phyloP scores from a whole-genome alignment of 2,888 invertebrate species.

The Cheilosia variabilis region DNA sequence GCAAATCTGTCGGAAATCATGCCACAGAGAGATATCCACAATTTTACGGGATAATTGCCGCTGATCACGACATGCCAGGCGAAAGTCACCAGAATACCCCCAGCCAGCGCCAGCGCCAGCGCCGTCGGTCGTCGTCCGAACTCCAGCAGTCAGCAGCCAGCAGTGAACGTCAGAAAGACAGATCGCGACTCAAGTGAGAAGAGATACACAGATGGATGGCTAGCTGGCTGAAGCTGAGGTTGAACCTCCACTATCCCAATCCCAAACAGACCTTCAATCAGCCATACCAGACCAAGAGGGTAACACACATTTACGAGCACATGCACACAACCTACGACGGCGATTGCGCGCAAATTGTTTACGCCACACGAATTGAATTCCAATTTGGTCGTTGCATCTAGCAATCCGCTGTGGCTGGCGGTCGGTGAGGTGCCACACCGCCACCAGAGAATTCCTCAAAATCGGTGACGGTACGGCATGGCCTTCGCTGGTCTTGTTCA shows the following conservation, averaged over 20 bases:
- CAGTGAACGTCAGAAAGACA: constrained; percentile 63
- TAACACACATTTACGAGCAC: constrained; percentile 24
- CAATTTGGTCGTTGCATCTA: constrained; percentile 71
- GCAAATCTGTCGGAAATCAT: constrained; percentile 74
- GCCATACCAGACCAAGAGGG: constrained; percentile 52
- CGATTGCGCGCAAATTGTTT: constrained; percentile 72
- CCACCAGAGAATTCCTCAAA: constrained; percentile 54
- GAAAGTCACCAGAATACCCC: constrained; percentile 70
- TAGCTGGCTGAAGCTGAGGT: constrained; percentile 31
- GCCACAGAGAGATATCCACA: constrained; percentile 75
- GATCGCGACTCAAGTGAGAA: constrained; percentile 58
- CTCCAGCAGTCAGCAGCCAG: background rate
- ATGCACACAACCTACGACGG: constrained; percentile 50
- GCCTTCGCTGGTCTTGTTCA: constrained; percentile 58
- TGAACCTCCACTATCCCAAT: constrained; percentile 31
- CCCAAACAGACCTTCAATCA: constrained; percentile 65
- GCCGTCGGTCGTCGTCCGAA: background rate
- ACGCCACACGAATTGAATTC: constrained; percentile 75
- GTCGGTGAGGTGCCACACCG: background rate
- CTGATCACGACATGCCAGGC: constrained; percentile 75
- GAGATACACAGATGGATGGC: constrained; percentile 64
- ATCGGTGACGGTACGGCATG: constrained; percentile 54
- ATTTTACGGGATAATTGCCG: constrained; percentile 75
- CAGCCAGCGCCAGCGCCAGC: constrained; percentile 14
- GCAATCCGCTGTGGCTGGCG: constrained; percentile 40